Base-by-base conservation (phyloP, 2,113 vertebrate species). In the Microcebus murinus region DNA sequence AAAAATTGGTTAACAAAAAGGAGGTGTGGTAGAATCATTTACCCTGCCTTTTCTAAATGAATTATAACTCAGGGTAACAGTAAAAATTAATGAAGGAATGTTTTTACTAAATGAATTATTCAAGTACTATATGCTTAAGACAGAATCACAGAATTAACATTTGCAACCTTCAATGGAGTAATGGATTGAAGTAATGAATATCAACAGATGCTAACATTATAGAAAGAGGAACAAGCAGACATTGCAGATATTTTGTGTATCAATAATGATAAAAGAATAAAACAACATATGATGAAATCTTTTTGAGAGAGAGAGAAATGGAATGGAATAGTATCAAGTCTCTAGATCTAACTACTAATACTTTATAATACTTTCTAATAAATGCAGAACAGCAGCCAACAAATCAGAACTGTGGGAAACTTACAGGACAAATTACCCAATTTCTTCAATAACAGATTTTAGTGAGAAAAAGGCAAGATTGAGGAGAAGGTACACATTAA, bases 81-180 rank as follows among this genome's bases (percentile, higher is more conserved):
- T 76, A 95, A 90, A 74, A 94, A 73, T 55, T 82, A 95, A 77
- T 59, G 84, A 86, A 90, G 34, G 9, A 39, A 71, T 45, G 10
- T 71, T 77, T 94, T 14, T 77, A 17, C 48, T 90, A 95, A 91
- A 89, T 89, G 27, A 77, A 89, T 15, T 55, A 71, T 67, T 86
- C 45, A 80, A 36, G n/a, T 45, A 15, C 6, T 31, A 4, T 31
- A 63, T 71, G 29, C 17, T 52, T 23, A 80, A 42, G 23, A 73
- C 4, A 81, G 57, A 94, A 81, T 45, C 90, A 87, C 34, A 87
- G 31, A 93, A 92, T 39, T 8, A 87, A 81, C 23, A 85, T 88
- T 90, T 85, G 34, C 27, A 82, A 76, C 9, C 23, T 36, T 29
- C 25, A 82, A 76, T 57, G 77, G 91, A 79, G 25, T 84, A 73